phyloP scores from a whole-genome alignment of 2,888 invertebrate species.

The Poecilobothrus nobilitatus region DNA sequence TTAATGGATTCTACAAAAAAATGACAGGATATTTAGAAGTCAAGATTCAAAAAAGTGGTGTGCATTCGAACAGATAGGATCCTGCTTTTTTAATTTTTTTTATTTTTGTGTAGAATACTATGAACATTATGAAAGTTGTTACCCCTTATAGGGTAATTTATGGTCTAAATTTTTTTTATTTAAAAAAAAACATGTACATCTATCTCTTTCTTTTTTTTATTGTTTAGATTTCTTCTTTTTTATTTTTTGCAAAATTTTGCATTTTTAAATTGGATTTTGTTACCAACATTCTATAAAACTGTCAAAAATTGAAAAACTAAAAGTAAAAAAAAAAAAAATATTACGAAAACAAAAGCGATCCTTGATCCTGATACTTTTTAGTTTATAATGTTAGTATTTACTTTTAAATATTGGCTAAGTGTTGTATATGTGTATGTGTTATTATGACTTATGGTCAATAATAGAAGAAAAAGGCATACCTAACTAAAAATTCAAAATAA shows the following conservation, averaged over 20 bases:
- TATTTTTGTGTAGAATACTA: background rate
- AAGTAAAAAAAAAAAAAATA: background rate
- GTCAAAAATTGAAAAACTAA: background rate
- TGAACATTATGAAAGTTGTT: too few relatives aligned
- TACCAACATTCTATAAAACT: background rate
- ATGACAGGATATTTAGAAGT: background rate
- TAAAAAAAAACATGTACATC: background rate
- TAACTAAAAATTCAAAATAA: too few relatives aligned
- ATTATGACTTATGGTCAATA: background rate
- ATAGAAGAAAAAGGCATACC: background rate
- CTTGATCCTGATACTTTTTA: background rate
- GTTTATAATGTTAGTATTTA: background rate
- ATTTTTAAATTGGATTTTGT: slow-evolving; percentile 1
- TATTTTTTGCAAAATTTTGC: background rate
- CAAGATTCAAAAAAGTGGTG: background rate
- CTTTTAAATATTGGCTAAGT: background rate
- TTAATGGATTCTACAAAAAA: background rate
- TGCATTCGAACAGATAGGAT: background rate
- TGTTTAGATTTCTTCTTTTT: too few relatives aligned
- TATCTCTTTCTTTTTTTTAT: background rate
- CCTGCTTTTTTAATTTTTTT: background rate
- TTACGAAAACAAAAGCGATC: background rate
- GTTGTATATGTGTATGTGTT: background rate
- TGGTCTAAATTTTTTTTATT: background rate
- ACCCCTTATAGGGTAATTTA: too few relatives aligned